Percentiles rank a stretch among this genome's conserved stretches.
phyloP scores from a whole-genome alignment of 2,888 invertebrate species.

The Drosophila robusta region DNA sequence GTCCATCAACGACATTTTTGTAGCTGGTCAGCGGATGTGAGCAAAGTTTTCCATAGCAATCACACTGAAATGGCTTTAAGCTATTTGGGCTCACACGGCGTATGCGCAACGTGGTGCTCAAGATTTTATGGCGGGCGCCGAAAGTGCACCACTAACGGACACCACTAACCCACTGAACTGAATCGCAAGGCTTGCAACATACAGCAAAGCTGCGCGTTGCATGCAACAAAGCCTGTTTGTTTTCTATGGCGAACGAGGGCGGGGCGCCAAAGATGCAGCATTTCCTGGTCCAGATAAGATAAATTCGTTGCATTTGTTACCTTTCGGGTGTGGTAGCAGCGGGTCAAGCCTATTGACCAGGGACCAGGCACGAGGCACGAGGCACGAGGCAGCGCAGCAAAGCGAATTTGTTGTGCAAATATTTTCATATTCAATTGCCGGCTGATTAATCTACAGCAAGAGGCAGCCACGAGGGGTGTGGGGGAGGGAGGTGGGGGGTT shows the following conservation, averaged over 20 bases:
- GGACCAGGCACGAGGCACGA: too few species aligned
- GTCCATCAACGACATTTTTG: slow-evolving; percentile 68
- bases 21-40: slow-evolving; percentile 61
- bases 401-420: slow-evolving; percentile 44
- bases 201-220: slow-evolving; percentile 19
- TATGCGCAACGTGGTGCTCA: slow-evolving; percentile 16
- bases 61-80: slow-evolving; percentile 57
- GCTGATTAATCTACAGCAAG: slow-evolving; percentile 30
- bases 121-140: neutral
- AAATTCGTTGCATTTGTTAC: slow-evolving; percentile 34
- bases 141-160: slow-evolving; percentile 48
- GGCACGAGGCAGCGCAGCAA: slow-evolving; percentile 7
- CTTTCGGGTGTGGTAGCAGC: slow-evolving; percentile 45
- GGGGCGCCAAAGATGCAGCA: slow-evolving; percentile 42
- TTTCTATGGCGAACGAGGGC: neutral
- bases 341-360: slow-evolving; percentile 49
- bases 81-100: slow-evolving; percentile 1
- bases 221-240: slow-evolving; percentile 38
- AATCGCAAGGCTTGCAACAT: slow-evolving; percentile 41
- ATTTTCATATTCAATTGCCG: slow-evolving; percentile 46
- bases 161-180: slow-evolving; percentile 71
- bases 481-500: neutral
- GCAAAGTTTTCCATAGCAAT: slow-evolving; percentile 42
- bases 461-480: neutral
- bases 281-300: slow-evolving; percentile 81